Conservation (phyloP, 2,113 vertebrate genomes). For the Cebus imitator region DNA sequence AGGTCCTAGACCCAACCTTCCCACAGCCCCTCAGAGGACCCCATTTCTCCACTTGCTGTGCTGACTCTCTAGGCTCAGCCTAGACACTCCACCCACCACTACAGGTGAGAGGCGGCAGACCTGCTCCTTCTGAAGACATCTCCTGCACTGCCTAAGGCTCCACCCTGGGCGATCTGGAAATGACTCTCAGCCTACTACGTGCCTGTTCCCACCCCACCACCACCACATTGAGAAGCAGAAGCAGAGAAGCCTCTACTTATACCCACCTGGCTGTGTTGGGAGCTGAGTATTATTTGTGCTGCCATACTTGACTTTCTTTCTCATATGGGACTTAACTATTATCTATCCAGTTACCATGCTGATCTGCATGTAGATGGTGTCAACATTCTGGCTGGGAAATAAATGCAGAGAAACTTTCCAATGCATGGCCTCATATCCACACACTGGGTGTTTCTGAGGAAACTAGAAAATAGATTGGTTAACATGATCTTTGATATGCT, state of each 20-base stretch:
- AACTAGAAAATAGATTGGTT: neutral
- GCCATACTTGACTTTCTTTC: neutral
- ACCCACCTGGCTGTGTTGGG: fast-evolving
- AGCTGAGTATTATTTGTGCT: neutral
- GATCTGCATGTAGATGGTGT: fast-evolving
- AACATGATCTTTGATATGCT: neutral
- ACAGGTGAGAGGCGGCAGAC: fast-evolving
- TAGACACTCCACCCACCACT: no score
- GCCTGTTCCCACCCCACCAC: no score
- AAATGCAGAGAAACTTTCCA: neutral
- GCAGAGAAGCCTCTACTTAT: neutral
- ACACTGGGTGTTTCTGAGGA: neutral
- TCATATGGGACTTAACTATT: neutral
- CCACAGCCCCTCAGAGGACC: neutral
- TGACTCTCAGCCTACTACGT: neutral
- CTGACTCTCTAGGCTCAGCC: no score
- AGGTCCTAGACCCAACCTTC: no score
- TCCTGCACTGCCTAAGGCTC: neutral
- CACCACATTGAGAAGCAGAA: no score
- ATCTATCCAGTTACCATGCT: fast-evolving
- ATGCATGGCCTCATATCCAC: neutral
- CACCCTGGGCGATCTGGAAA: fast-evolving
- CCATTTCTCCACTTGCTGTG: neutral
- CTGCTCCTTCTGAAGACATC: neutral
- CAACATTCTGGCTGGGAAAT: fast-evolving